These are phyloP conservation scores for Propithecus coquereli DNA, from an alignment of 2,113 vertebrate genomes.

Conservation along the genomic window DNA sequence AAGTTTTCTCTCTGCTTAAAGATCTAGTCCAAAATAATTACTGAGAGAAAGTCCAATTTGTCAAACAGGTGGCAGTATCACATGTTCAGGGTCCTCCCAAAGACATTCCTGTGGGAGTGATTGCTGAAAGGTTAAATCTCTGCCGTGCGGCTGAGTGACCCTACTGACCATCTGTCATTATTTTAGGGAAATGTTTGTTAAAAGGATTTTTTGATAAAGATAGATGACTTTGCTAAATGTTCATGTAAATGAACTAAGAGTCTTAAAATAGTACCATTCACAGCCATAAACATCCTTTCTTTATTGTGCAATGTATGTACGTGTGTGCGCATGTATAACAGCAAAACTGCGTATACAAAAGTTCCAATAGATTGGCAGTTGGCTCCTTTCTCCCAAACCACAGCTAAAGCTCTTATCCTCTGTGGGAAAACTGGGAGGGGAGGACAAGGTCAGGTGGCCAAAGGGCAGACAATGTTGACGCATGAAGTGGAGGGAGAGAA, in stretches of 20 bases:
- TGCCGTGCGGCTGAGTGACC: neutral
- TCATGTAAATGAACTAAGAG: neutral
- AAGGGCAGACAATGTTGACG: neutral
- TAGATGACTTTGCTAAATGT: neutral
- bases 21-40: neutral
- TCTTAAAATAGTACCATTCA: neutral
- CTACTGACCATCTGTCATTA: neutral
- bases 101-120: neutral
- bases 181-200: conserved; percentile 23
- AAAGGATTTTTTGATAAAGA: neutral
- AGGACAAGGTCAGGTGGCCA: neutral
- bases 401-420: neutral
- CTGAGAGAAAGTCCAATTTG: neutral
- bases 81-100: neutral
- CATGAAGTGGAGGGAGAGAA: neutral
- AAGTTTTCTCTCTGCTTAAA: neutral
- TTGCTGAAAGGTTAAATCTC: neutral
- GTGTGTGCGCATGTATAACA: neutral
- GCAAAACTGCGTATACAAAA: neutral
- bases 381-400: neutral
- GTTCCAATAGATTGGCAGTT: neutral
- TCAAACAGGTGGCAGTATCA: too few species aligned
- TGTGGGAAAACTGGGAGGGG: neutral
- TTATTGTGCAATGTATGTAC: neutral
- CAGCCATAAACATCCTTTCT: neutral